These are phyloP conservation scores for Psittacula echo DNA, from an alignment of 2,797 vertebrate species.

Conservation along the genomic window DNA sequence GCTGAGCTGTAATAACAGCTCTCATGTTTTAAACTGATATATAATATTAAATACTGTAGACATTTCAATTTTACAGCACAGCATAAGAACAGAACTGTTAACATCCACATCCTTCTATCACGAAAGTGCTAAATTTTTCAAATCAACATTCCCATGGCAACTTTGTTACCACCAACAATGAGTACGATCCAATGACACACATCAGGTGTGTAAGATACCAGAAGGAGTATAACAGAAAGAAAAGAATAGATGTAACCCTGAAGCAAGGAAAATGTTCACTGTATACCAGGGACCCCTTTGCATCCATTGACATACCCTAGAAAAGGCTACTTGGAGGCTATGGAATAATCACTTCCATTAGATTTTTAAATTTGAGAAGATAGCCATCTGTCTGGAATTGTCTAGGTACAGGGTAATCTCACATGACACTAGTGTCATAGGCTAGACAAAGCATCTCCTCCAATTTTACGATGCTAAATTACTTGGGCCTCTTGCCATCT, in stretches of 20 bases:
- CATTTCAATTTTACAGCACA: not conserved
- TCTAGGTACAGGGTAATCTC: not conserved
- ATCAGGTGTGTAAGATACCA: not conserved
- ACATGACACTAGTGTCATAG: not conserved
- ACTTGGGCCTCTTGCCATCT: constrained; percentile 7
- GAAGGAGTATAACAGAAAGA: not conserved
- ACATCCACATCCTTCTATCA: not conserved
- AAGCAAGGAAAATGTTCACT: accelerated
- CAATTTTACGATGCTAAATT: not conserved
- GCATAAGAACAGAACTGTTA: not conserved
- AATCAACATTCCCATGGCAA: constrained; percentile 28
- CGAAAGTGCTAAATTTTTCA: not conserved
- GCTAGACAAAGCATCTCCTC: not conserved
- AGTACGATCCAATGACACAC: not conserved
- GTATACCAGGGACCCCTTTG: not conserved
- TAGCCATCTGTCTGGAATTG: not conserved
- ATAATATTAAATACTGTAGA: not conserved
- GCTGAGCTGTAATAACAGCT: not conserved
- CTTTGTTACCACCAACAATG: not conserved
- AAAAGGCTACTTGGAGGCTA: not conserved
- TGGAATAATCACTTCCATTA: not conserved
- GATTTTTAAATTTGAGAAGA: not conserved
- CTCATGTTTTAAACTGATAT: not conserved
- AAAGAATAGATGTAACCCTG: not conserved
- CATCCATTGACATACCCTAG: not conserved